Percentiles rank a stretch among this genome's conserved stretches.
These are phyloP conservation scores for Romanogobio albipinnatus DNA, from an alignment of 2,113 vertebrate genomes.

Conservation along the genomic window DNA sequence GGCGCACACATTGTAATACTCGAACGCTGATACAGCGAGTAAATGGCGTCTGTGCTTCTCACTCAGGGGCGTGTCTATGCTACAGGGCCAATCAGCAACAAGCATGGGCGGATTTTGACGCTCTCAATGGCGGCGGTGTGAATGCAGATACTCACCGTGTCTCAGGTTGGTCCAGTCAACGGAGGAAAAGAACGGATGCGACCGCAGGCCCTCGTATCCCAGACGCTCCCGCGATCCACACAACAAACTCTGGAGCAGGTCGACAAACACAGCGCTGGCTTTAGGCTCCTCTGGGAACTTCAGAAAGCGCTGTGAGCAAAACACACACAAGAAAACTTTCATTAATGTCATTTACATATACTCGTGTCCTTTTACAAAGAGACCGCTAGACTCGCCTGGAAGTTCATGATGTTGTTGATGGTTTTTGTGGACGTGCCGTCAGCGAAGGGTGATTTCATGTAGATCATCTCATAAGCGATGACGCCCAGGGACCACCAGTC, in stretches of 20 bases:
- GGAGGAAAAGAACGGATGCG: slow-evolving; percentile 90
- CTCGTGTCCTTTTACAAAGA: too few species aligned
- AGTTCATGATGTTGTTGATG: slow-evolving; percentile 93
- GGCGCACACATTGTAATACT: too few species aligned
- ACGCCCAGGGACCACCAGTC: slow-evolving; percentile 98
- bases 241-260: slow-evolving; percentile 90
- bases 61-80: too few species aligned
- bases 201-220: slow-evolving; percentile 87
- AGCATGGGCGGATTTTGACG: too few species aligned
- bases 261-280: slow-evolving; percentile 83
- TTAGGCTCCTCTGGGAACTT: slow-evolving; percentile 90
- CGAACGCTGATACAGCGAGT: too few species aligned
- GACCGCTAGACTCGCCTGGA: slow-evolving; percentile 79
- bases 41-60: too few species aligned
- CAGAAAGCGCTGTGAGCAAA: slow-evolving; percentile 77
- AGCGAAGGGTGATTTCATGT: slow-evolving; percentile 85
- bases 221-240: slow-evolving; percentile 87
- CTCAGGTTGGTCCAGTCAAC: slow-evolving; percentile 88
- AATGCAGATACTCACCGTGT: slow-evolving; percentile 73
- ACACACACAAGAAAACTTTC: slow-evolving; percentile 9
- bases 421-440: slow-evolving; percentile 87
- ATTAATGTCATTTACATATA: not conserved
- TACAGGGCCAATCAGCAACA: too few species aligned
- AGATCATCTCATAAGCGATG: slow-evolving; percentile 95
- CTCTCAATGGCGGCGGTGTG: too few species aligned